phyloP scores from a whole-genome alignment of 2,888 invertebrate species.

The Amblyteles armatorius region DNA sequence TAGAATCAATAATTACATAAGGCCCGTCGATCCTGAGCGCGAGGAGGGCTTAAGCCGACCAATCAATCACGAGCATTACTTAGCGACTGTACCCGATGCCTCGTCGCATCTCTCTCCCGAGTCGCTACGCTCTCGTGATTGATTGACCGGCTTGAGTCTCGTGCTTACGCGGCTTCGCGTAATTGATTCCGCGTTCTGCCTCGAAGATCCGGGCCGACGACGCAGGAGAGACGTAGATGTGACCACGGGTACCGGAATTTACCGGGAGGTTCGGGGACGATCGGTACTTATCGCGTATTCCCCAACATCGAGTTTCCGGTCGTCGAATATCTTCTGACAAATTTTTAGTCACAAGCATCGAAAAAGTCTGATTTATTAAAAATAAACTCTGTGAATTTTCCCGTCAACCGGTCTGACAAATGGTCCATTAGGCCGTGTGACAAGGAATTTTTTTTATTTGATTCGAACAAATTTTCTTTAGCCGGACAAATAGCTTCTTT shows the following conservation, averaged over 20 bases:
- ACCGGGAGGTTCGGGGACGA: slow-evolving; percentile 27
- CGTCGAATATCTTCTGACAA: slow-evolving; percentile 42
- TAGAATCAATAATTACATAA: slow-evolving; percentile 73
- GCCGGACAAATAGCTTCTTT: neutral
- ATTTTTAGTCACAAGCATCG: slow-evolving; percentile 28
- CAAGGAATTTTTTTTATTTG: neutral
- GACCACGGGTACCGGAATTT: slow-evolving; percentile 31
- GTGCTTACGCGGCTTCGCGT: slow-evolving; percentile 68
- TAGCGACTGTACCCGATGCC: slow-evolving; percentile 61
- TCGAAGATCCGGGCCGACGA: slow-evolving; percentile 53
- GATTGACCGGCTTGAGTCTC: slow-evolving; percentile 71
- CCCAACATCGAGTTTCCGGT: slow-evolving; percentile 57
- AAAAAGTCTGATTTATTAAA: neutral
- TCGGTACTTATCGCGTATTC: slow-evolving; percentile 29
- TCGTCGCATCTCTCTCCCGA: slow-evolving; percentile 55
- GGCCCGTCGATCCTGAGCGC: slow-evolving; percentile 62
- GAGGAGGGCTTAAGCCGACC: slow-evolving; percentile 62
- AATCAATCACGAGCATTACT: slow-evolving; percentile 72
- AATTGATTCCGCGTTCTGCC: slow-evolving; percentile 70
- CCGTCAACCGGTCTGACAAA: neutral
- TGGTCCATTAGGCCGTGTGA: neutral
- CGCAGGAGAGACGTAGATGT: slow-evolving; percentile 40
- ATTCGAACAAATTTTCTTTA: neutral
- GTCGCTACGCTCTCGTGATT: slow-evolving; percentile 67
- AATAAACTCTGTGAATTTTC: neutral